A percentile compares a stretch with the other conserved stretches of the same genome.
Conservation (phyloP, 2,797 vertebrate genomes). For the Myripristis murdjan region DNA sequence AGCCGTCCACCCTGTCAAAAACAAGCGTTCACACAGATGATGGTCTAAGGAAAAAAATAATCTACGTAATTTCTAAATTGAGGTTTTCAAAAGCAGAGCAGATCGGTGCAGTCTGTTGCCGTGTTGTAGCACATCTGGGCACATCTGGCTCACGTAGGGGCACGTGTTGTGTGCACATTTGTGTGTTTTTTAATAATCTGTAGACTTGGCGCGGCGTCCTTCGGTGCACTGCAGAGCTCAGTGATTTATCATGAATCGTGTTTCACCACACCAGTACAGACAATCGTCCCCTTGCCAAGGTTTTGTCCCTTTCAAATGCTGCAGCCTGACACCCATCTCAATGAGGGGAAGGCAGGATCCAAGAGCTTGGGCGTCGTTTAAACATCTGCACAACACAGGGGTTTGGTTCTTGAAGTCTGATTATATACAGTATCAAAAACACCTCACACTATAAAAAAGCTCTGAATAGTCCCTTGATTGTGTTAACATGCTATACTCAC, state of each 20-base stretch:
- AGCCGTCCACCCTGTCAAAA: too few species aligned
- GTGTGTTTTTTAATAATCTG: constrained; percentile 58
- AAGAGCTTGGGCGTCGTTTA: constrained; percentile 65
- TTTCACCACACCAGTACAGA: constrained; percentile 58
- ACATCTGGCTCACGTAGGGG: not conserved
- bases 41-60: too few species aligned
- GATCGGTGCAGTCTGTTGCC: too few species aligned
- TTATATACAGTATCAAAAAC: constrained; percentile 41
- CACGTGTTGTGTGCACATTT: constrained; percentile 30
- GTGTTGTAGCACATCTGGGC: too few species aligned
- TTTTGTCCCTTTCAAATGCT: constrained; percentile 76
- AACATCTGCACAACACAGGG: constrained; percentile 62
- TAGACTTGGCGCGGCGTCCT: constrained; percentile 61
- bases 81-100: too few species aligned
- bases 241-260: constrained; percentile 58
- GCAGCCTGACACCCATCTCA: constrained; percentile 60
- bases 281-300: constrained; percentile 70
- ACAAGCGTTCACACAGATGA: too few species aligned
- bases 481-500: constrained; percentile 31
- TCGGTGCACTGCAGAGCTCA: constrained; percentile 64
- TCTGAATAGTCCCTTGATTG: constrained; percentile 15
- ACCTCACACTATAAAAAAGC: constrained; percentile 41
- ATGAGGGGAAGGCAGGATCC: constrained; percentile 38
- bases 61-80: too few species aligned
- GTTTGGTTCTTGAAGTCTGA: constrained; percentile 46